Evolutionary conservation across 2,888 invertebrate species (phyloP).

Genomic region (Melanotus villosus): DNA sequence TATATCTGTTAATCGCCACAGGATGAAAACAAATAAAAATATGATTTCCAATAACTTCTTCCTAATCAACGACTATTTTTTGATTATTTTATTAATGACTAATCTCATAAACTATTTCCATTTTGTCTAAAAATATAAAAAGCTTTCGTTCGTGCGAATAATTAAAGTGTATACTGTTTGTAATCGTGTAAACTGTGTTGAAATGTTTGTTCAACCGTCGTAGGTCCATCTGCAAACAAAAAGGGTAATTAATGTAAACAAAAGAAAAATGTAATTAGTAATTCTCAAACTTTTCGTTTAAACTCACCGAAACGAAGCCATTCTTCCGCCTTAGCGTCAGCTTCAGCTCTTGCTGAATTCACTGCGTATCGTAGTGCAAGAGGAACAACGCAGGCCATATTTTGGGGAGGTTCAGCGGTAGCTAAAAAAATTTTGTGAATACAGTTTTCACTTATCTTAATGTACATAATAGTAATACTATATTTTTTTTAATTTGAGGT

Average conservation of each 20-base stretch:
- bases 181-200: slow-evolving; percentile 56
- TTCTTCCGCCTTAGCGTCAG: slow-evolving; percentile 49
- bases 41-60: no score
- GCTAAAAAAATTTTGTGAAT: slow-evolving; percentile 67
- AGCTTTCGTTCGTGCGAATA: no score
- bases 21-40: no score
- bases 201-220: slow-evolving; percentile 57
- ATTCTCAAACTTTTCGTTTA: slow-evolving; percentile 38
- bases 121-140: no score
- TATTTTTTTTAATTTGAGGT: no score
- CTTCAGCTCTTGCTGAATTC: slow-evolving; percentile 55
- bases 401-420: slow-evolving; percentile 76
- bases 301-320: slow-evolving; percentile 58
- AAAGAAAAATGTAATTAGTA: not conserved
- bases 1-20: no score
- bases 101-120: no score
- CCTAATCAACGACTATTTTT: no score
- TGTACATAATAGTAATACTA: no score
- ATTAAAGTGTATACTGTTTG: slow-evolving; percentile 54
- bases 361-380: slow-evolving; percentile 60
- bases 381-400: slow-evolving; percentile 69
- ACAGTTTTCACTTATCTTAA: no score
- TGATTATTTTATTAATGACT: no score
- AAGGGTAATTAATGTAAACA: not conserved
- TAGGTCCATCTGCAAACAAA: slow-evolving; percentile 55